phyloP scores from a whole-genome alignment of 92 coral and sea anemone species.

The Phenganax stokvisi region DNA sequence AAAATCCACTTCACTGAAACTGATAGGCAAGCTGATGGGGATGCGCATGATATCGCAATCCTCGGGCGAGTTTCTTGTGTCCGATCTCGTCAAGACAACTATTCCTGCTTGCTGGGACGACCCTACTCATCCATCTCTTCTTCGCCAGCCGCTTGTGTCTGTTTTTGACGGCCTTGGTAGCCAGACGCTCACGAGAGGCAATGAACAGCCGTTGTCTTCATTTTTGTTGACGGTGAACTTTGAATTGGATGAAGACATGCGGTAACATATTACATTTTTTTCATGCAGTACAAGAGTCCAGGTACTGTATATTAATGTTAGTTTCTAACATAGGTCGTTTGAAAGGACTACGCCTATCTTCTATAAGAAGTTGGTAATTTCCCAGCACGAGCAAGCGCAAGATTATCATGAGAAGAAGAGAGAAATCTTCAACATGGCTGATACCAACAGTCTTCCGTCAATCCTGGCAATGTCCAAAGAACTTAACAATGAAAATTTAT shows the following conservation, averaged over 20 bases:
- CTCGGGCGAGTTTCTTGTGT: constrained; percentile 4
- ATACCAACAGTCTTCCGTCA: constrained; percentile 4
- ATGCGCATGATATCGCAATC: constrained; percentile 20
- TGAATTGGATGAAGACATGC: constrained; percentile 2
- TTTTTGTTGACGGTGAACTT: not conserved
- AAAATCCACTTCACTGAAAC: constrained; percentile 3
- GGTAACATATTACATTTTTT: not conserved
- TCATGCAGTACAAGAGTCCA: not conserved
- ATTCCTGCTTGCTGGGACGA: constrained; percentile 28
- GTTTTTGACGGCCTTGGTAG: constrained; percentile 3
- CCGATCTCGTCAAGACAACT: not conserved
- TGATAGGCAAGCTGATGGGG: constrained; percentile 17
- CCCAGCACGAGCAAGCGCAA: not conserved
- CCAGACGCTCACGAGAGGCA: not conserved
- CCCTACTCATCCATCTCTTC: constrained; percentile 14
- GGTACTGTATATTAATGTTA: not conserved
- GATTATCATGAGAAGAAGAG: not conserved
- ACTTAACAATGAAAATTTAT: not conserved
- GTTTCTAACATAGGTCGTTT: not conserved
- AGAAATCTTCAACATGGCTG: not conserved
- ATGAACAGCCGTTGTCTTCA: constrained; percentile 1
- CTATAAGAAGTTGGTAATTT: not conserved
- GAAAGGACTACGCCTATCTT: not conserved
- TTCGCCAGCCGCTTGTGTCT: constrained; percentile 10
- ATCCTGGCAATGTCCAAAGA: not conserved